These are phyloP conservation scores for Xyliphius kryptos DNA, from an alignment of 2,113 vertebrate genomes.

Conservation along the genomic window DNA sequence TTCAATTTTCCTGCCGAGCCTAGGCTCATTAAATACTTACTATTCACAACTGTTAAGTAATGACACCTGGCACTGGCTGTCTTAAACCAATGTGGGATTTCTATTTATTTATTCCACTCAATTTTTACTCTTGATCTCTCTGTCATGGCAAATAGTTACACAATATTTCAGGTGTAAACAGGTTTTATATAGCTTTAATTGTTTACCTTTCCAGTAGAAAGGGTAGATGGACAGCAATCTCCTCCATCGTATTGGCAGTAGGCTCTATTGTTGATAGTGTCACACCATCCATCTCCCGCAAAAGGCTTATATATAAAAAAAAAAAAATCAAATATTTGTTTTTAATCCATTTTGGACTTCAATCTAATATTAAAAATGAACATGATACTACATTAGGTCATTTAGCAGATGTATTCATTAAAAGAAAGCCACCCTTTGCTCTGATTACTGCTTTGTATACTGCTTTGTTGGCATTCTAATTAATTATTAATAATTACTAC, in stretches of 20 bases:
- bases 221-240: constrained; percentile 94
- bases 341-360: too few relatives aligned
- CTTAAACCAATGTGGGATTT: constrained; percentile 54
- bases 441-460: too few relatives aligned
- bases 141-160: constrained; percentile 1
- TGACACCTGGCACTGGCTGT: constrained; percentile 49
- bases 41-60: constrained; percentile 49
- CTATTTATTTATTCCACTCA: constrained; percentile 56
- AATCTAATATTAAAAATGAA: too few relatives aligned
- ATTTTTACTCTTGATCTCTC: constrained; percentile 49
- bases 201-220: constrained; percentile 88
- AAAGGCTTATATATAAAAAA: constrained; percentile 86
- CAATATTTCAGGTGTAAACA: too few relatives aligned
- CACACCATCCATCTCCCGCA: constrained; percentile 93
- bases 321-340: too few relatives aligned
- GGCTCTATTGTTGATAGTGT: constrained; percentile 93
- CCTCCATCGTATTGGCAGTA: constrained; percentile 95
- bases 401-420: too few relatives aligned
- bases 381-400: too few relatives aligned
- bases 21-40: constrained; percentile 38
- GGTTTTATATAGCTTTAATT: constrained; percentile 5
- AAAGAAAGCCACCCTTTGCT: too few relatives aligned
- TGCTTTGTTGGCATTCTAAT: too few relatives aligned
- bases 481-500: too few relatives aligned
- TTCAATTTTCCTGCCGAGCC: constrained; percentile 51